These are phyloP conservation scores for Polyploca ridens DNA, from an alignment of 2,888 invertebrate species.

Conservation along the genomic window DNA sequence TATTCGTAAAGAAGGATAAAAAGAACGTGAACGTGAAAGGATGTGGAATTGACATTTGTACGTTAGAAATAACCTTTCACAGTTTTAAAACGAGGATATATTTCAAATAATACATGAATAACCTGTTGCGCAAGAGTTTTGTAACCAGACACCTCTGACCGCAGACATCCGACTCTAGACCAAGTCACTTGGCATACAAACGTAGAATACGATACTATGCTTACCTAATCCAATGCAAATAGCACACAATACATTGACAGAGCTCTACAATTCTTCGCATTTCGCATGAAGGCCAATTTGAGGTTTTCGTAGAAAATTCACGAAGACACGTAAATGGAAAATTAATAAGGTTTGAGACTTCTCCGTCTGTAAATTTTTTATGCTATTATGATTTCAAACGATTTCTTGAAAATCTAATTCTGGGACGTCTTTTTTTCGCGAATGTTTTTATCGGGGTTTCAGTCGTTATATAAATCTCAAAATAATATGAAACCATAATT, in stretches of 20 bases:
- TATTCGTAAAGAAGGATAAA: too few relatives aligned
- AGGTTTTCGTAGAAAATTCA: not conserved
- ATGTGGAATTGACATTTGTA: not conserved
- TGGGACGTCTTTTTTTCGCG: too few relatives aligned
- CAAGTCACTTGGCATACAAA: not conserved
- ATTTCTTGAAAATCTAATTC: too few relatives aligned
- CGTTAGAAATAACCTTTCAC: not conserved
- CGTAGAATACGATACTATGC: not conserved
- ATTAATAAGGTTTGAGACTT: not conserved
- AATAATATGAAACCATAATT: not conserved
- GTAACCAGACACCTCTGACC: slow-evolving; percentile 37
- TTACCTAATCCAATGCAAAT: not conserved
- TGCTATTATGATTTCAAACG: not conserved
- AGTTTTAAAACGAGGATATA: not conserved
- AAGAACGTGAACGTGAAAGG: too few relatives aligned
- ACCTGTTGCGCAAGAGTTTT: slow-evolving; percentile 39
- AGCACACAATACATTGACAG: not conserved
- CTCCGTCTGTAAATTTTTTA: not conserved
- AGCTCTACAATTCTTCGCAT: not conserved
- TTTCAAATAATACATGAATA: slow-evolving; percentile 13
- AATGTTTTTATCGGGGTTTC: not conserved
- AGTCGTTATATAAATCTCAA: not conserved
- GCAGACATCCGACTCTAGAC: slow-evolving; percentile 27
- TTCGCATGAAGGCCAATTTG: not conserved
- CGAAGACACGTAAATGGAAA: not conserved